Conservation (phyloP, 2,797 vertebrate genomes). For the Lutra lutra region DNA sequence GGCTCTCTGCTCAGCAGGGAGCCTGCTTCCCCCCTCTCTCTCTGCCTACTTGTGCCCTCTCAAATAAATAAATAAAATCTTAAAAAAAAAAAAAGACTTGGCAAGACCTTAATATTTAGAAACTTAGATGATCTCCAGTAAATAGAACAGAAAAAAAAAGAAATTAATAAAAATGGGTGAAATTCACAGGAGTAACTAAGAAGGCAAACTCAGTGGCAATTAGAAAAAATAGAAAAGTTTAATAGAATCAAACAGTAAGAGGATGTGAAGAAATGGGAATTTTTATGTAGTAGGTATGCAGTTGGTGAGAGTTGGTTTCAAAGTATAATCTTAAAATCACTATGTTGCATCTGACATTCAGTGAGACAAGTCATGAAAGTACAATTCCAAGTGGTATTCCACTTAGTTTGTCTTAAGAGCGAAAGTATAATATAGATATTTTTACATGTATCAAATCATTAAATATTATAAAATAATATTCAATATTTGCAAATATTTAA, state of each 20-base stretch:
- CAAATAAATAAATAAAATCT: too few species aligned
- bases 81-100: not conserved
- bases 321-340: not conserved
- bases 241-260: not conserved
- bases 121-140: not conserved
- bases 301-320: not conserved
- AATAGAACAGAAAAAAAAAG: not conserved
- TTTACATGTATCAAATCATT: not conserved
- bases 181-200: not conserved
- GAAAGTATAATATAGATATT: not conserved
- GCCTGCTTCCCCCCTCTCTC: too few species aligned
- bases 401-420: not conserved
- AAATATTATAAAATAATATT: not conserved
- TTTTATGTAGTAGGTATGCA: not conserved
- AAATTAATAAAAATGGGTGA: not conserved
- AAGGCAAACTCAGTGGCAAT: not conserved
- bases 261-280: not conserved
- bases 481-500: not conserved
- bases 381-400: not conserved
- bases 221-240: not conserved
- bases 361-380: not conserved
- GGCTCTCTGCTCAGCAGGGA: too few species aligned
- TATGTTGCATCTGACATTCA: not conserved
- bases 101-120: not conserved
- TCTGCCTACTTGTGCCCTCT: too few species aligned